These are phyloP conservation scores for Laterallus jamaicensis DNA, from an alignment of 2,113 vertebrate species.

Conservation along the genomic window DNA sequence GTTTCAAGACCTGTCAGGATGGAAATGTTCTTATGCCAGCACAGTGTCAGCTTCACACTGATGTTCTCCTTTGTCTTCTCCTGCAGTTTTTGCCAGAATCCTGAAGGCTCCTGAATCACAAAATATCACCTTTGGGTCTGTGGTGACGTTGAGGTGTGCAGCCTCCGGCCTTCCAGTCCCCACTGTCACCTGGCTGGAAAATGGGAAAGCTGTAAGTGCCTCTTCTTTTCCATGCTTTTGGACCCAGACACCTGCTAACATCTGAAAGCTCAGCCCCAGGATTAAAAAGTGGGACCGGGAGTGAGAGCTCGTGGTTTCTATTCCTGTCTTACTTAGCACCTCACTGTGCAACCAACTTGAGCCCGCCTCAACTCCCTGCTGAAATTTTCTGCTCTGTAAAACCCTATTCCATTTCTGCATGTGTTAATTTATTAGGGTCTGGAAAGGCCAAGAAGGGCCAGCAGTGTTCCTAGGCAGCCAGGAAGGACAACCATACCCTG, in stretches of 20 bases:
- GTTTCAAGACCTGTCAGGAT: not conserved
- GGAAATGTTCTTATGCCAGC: not conserved
- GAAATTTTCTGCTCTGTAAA: not conserved
- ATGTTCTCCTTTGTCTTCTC: constrained; percentile 27
- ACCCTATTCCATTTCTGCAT: not conserved
- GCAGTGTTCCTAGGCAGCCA: too few species aligned
- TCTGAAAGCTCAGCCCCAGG: not conserved
- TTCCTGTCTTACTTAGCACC: not conserved
- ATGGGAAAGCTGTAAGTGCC: constrained; percentile 90
- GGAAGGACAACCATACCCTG: too few species aligned
- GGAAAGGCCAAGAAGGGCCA: not conserved
- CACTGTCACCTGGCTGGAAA: constrained; percentile 93
- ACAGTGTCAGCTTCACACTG: not conserved
- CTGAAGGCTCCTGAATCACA: constrained; percentile 90
- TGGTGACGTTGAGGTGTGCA: constrained; percentile 86
- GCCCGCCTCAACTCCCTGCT: fast-evolving
- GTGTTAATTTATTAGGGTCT: not conserved
- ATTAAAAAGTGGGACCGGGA: not conserved
- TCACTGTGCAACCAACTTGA: not conserved
- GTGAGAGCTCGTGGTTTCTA: not conserved
- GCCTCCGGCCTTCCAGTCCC: constrained; percentile 92
- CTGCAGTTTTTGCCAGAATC: constrained; percentile 92
- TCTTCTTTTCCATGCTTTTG: not conserved
- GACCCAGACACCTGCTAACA: not conserved
- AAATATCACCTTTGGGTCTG: constrained; percentile 89